These are phyloP conservation scores for Acronicta aceris DNA, from an alignment of 2,888 invertebrate genomes.

Conservation along the genomic window DNA sequence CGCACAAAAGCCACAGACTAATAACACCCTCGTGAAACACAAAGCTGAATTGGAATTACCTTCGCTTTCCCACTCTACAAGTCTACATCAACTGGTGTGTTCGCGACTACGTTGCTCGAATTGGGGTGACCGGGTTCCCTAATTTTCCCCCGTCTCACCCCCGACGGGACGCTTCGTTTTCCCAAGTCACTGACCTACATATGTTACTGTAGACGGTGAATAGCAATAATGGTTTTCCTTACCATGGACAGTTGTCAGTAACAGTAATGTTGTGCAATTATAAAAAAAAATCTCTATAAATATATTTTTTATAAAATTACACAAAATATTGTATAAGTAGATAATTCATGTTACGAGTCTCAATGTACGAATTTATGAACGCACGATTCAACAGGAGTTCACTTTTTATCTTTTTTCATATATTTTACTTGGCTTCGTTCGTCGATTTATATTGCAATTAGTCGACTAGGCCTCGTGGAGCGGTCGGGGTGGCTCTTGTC, in stretches of 20 bases:
- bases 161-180: background rate
- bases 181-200: constrained; percentile 6
- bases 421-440: too few relatives aligned
- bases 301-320: too few relatives aligned
- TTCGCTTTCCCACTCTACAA: background rate
- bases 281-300: too few relatives aligned
- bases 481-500: too few relatives aligned
- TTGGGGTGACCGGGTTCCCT: constrained; percentile 38
- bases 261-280: too few relatives aligned
- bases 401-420: too few relatives aligned
- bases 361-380: too few relatives aligned
- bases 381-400: too few relatives aligned
- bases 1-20: background rate
- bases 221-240: background rate
- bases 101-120: constrained; percentile 3
- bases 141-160: constrained; percentile 20
- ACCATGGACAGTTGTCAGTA: background rate
- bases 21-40: background rate
- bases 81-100: background rate
- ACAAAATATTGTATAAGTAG: too few relatives aligned
- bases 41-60: background rate
- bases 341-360: too few relatives aligned
- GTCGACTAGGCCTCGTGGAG: too few relatives aligned
- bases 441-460: too few relatives aligned
- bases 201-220: background rate